Base-by-base conservation (phyloP, 2,797 vertebrate species). In the Taenioides sp. region DNA sequence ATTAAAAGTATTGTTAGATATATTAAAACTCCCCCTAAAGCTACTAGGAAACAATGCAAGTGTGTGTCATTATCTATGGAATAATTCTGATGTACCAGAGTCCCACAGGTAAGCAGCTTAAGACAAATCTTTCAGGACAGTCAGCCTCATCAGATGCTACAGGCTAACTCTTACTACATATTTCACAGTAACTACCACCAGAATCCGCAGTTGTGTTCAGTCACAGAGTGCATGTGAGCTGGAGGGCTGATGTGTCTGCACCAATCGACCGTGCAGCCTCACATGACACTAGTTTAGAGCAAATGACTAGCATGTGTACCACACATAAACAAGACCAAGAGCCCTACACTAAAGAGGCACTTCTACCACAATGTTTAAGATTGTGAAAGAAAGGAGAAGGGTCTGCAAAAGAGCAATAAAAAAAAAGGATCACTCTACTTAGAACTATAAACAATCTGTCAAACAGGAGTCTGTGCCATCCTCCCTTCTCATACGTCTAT, bases 51-150 rank as follows among this genome's bases (percentile, higher is more conserved):
- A 58, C 23, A 58, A 27, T 34, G 28, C 2, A 14, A 54, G 40
- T 43, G 43, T 1, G 34, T 79, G 34, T 68, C 52, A 74, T 69
- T 78, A 80, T 60, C 78, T 76, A 40, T 69, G 73, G 31, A 77
- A 69, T 1, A 74, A 76, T 69, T 74, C 69, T 82, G 81, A 87
- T 68, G 80, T 80, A 90, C 90, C 75, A 78, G 80, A 72, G 87
- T 75, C 76, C 76, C 83, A 80, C 87, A 76, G 81, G 83, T 93
- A 93, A 93, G 89, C 83, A 88, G 92, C 92, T 94, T 94, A 92
- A 64, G 61, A 83, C 54, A 93, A 91, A 93, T 91, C 92, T 87
- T 82, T 77, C 72, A 72, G 87, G 78, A 73, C 79, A 79, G 77
- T 82, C 83, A 78, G 78, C 65, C 82, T 90, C 71, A 74, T 85